Base-by-base conservation (phyloP, 2,113 vertebrate genomes). In the Oncorhynchus kisutch region DNA sequence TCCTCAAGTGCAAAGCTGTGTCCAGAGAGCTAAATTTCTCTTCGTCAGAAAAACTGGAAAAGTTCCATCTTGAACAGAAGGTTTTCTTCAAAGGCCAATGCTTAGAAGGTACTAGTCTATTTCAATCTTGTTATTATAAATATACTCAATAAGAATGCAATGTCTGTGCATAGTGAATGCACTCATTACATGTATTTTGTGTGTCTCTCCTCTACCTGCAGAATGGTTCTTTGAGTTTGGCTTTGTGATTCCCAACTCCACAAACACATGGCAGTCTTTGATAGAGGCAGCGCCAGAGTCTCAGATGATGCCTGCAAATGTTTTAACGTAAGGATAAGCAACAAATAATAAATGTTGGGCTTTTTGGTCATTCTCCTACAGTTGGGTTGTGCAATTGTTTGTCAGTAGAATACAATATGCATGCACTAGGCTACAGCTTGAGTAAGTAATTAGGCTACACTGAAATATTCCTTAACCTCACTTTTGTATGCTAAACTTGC, bases 151-250 rank as follows among this genome's bases (percentile, higher is more conserved):
- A 54, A 29, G 24, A 67, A 25, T 20, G 39, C n/a, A 25, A 64
- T 24, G 62, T 39, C 2, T 68, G 66, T 34, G 16, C 51, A 54
- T 67, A 31, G 31, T 31, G 14, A 39, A 12, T 51, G n/a, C 9
- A 27, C 13, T 5, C 13, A 29, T 7, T 27, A 6, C 25, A 60
- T 22, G 7, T 29, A 1, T 22, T 70, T 51, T 54, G 62, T n/a
- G 5, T 25, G 7, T 48, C 54, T 60, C 22, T 27, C 16, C 49
- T 29, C 39, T 67, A 7, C 18, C 73, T 87, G 25, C 94, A 99
- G 98, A 99, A 82, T 99, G 97, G 97, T 99, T 98, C 92, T 99
- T 99, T 88, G 98, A 99, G 90, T 99, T 99, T 78, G 97, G 97
- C 83, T 99, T 99, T 82, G 97, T 99, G 87, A 99, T 99, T 82